Evolutionary conservation across 2,113 vertebrate species (phyloP), one percentile per base, ranked within the genome.

Genomic region (Arothron firmamentum): DNA sequence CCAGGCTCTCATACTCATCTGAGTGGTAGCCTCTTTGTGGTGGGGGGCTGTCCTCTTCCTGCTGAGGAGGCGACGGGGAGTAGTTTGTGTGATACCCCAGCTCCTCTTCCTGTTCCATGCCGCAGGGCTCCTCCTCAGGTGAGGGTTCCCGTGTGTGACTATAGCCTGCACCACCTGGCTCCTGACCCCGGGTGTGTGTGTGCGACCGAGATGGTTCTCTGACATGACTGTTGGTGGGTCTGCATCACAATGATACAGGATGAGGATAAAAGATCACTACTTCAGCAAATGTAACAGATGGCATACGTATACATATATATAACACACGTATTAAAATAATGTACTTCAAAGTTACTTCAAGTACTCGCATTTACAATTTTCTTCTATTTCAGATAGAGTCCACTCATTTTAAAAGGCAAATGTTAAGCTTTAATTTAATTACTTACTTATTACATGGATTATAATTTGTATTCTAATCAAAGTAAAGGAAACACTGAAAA

Each of bases 21-120:
- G 88, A 91, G 0, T 83, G 92, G 75, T 88, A 84, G 2, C 89
- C 91, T 7, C 72, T 25, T 0, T 66, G 46, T 50, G 86, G 93
- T 0, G 88, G 92, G 0, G 74, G 77, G 55, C 80, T 88, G 81
- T 91, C 91, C 70, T 93, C 82, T 71, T 72, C 86, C 64, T 91
- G 94, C 41, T 82, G 83, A 0, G 88, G 86, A 0, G 91, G 88
- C 0, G 87, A 91, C 2, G 93, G 92, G 1, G 93, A 94, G 84
- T 91, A 93, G 28, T 88, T 86, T 0, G 90, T 88, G 52, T 88
- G 90, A 82, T 94, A 94, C 45, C 78, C 80, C 60, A 90, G 88
- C 12, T 89, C 82, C 38, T 72, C 80, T 13, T 77, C 70, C 55
- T 88, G 91, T 6, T 92, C 90, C 14, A 41, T 41, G 9, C 84